Evolutionary conservation across 2,888 invertebrate genomes (phyloP), one percentile per base, ranked within the genome.

Genomic region (Troides helena): DNA sequence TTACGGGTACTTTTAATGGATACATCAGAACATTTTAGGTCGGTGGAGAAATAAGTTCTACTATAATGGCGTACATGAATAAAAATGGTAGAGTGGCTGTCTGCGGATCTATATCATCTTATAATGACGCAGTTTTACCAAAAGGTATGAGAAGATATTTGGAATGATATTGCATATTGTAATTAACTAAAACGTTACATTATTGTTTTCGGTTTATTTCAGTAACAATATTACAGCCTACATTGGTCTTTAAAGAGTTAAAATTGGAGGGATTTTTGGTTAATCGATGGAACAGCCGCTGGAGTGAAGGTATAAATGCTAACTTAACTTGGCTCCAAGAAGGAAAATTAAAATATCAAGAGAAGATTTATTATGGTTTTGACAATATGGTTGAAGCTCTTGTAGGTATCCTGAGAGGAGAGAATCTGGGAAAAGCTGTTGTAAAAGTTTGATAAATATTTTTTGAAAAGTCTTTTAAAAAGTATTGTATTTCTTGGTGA

Each of bases 371-470:
- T 2, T 87, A 95, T 71, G 96, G 96, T 2, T 96, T 96, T 84
- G 95, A 96, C 73, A 95, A 95, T 76, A 95, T 95, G 94, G 95
- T 95, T 2, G 91, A 94, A 63, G 96, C 96, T 53, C 94, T 96
- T 72, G 89, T 94, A 67, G 95, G 94, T 18, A 92, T 96, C 81
- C 84, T 93, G 10, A 83, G 88, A 68, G 96, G 96, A 53, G 94
- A 94, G 77, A 96, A 95, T 83, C 92, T 91, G 36, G 96, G 96
- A 65, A 96, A 96, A 90, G 95, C 95, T 50, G 84, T 96, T 71
- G 94, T 96, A 17, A 94, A 94, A 89, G 94, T 91, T 2, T 65
- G 62, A 43, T 12, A 39, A 57, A 36, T 3, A 12, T 12, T 43
- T 12, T 43, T 43, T 43, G 21, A 21, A 21, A 21, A 21, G 21